A percentile compares a stretch with the other conserved stretches of the same genome.
These are phyloP conservation scores for Eupithecia tripunctaria DNA, from an alignment of 2,888 invertebrate species.

Conservation along the genomic window DNA sequence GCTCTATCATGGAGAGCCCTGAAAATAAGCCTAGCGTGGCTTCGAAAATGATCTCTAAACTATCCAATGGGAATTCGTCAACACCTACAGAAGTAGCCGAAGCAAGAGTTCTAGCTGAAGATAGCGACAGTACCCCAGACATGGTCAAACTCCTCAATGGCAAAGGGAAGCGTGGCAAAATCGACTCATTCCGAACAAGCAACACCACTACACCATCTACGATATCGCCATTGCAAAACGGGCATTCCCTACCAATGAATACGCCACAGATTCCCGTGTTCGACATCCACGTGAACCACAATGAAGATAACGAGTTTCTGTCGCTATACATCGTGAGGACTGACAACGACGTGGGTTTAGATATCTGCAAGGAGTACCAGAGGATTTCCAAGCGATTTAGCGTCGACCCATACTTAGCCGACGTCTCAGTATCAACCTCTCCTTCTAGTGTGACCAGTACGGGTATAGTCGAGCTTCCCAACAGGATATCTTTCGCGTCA, in stretches of 20 bases:
- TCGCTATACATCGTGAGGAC: constrained; percentile 77
- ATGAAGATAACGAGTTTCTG: constrained; percentile 78
- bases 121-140: constrained; percentile 75
- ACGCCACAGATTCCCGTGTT: constrained; percentile 76
- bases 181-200: constrained; percentile 71
- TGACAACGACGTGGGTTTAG: constrained; percentile 77
- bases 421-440: constrained; percentile 74
- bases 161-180: constrained; percentile 67
- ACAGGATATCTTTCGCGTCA: constrained; percentile 76
- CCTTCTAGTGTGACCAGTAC: constrained; percentile 78
- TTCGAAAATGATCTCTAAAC: constrained; percentile 75
- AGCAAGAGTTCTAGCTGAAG: constrained; percentile 53
- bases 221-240: constrained; percentile 78
- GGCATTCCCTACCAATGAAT: constrained; percentile 71
- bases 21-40: constrained; percentile 68
- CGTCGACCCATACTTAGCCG: constrained; percentile 77
- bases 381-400: constrained; percentile 78
- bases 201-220: constrained; percentile 79
- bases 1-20: constrained; percentile 72
- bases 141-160: constrained; percentile 62
- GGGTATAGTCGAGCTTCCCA: constrained; percentile 74
- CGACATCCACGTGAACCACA: constrained; percentile 75
- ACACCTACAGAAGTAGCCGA: constrained; percentile 69
- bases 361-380: constrained; percentile 80
- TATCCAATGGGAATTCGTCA: constrained; percentile 79